Percentiles rank a stretch among this genome's conserved stretches.
phyloP scores from a whole-genome alignment of 2,797 vertebrate genomes.

The Tadarida brasiliensis region DNA sequence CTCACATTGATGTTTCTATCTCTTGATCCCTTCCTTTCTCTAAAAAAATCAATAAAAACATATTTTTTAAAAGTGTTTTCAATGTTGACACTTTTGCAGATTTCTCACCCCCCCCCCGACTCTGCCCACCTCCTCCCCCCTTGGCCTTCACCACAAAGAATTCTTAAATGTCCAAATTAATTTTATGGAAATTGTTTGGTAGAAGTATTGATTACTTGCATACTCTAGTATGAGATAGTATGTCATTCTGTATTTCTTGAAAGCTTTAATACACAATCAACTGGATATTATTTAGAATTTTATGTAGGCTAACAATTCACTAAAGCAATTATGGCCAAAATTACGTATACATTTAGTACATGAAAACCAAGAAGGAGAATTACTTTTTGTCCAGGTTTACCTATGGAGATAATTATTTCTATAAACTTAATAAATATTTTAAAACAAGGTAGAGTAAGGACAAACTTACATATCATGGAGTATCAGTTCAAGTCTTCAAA shows the following conservation, averaged over 20 bases:
- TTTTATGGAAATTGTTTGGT: constrained; percentile 5
- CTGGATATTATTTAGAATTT: not conserved
- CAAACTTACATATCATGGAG: not conserved
- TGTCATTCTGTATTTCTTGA: constrained; percentile 7
- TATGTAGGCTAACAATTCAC: not conserved
- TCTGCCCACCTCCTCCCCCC: not conserved
- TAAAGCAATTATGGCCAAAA: constrained; percentile 15
- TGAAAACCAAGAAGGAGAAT: constrained; percentile 11
- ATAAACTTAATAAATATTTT: constrained; percentile 14
- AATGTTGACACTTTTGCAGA: not conserved
- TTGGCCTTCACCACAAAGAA: not conserved
- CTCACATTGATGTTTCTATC: too few relatives aligned
- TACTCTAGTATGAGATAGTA: not conserved
- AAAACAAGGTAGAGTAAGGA: not conserved
- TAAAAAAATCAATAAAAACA: too few relatives aligned
- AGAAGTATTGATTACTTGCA: not conserved
- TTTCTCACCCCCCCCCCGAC: not conserved
- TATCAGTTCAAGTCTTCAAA: not conserved
- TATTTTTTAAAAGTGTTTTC: not conserved
- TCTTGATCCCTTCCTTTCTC: too few relatives aligned
- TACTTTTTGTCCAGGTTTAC: not conserved
- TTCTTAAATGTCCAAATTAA: constrained; percentile 49
- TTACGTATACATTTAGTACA: constrained; percentile 9
- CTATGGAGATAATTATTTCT: constrained; percentile 35
- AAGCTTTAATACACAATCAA: not conserved